Evolutionary conservation across 1,140 invertebrate species (phyloP), one percentile per base, ranked within the genome.

Genomic region (Tetramorium parvispinum): DNA sequence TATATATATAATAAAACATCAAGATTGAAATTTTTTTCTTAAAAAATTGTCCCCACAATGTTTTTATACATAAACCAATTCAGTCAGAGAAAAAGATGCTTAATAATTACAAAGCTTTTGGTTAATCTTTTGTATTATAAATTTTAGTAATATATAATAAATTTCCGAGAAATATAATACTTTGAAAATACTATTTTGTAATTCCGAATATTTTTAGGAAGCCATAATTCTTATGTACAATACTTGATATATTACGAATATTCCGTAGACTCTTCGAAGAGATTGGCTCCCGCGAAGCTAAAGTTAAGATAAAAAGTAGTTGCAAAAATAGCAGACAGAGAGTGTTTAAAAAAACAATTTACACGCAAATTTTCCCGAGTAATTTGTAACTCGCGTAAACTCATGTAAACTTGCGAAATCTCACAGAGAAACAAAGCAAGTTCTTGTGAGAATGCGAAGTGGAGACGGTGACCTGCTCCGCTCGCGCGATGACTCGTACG

Each of bases 401-500:
- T 53, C 32, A 32, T 0, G 32, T 4, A 32, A 66, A 40, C 11
- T 66, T 18, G 53, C 61, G 18, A 5, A 83, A 82, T 24, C 13
- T 53, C 40, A 27, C 16, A 13, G n/a, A 5, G 0, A 13, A 66
- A 81, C 49, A n/a, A 46, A 76, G 21, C 82, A 32, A 32, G 24
- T 46, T 63, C 40, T 77, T 16, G 46, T 10, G 53, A 43, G 24
- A 53, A 21, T 3, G 59, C 40, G 71, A 66, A 24, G 13, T 43
- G 18, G 40, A 75, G 32, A 51, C 49, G 63, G 27, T 49, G 66
- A 82, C 46, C 55, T 78, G 65, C 65, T 70, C 49, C 53, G 11
- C 37, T 43, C 63, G 57, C 70, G 40, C 70, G 40, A 76, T 61
- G 71, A 77, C 16, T 85, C 73, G 71, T 40, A 37, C 27, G 82